Conservation (phyloP, 1,140 invertebrate species). For the Sitobion miscanthi region DNA sequence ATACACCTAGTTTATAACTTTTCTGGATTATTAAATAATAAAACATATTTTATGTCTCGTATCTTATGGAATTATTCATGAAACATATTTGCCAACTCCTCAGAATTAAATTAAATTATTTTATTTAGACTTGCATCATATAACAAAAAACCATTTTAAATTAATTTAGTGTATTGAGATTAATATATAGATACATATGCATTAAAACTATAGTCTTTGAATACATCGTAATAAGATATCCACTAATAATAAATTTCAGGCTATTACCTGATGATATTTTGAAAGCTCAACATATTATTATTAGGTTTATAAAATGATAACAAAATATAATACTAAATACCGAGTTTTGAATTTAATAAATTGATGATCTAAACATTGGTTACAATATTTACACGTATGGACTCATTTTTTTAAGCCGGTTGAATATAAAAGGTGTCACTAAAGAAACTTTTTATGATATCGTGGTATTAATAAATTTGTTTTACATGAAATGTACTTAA, state of each 20-base stretch:
- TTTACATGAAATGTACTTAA: background rate
- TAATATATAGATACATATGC: background rate
- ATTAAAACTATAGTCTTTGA: background rate
- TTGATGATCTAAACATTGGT: background rate
- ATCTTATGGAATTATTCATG: background rate
- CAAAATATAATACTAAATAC: background rate
- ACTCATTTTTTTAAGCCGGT: background rate
- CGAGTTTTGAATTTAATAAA: background rate
- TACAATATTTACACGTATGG: background rate
- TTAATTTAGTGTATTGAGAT: background rate
- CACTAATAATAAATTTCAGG: background rate
- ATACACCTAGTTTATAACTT: slow-evolving; percentile 5
- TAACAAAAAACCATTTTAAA: background rate
- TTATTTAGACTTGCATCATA: background rate
- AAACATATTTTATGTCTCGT: background rate
- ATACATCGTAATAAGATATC: background rate
- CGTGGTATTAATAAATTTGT: slow-evolving; percentile 6
- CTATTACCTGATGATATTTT: background rate
- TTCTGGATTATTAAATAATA: slow-evolving; percentile 19
- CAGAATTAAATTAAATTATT: background rate
- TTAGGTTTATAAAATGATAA: background rate
- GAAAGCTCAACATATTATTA: background rate
- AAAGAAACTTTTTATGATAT: background rate
- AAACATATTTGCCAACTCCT: background rate
- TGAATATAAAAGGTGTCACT: background rate